A percentile compares a stretch with the other conserved stretches of the same genome.
Conservation (phyloP, 92 coral and sea anemone genomes). For the Epizoanthus illoricatus region DNA sequence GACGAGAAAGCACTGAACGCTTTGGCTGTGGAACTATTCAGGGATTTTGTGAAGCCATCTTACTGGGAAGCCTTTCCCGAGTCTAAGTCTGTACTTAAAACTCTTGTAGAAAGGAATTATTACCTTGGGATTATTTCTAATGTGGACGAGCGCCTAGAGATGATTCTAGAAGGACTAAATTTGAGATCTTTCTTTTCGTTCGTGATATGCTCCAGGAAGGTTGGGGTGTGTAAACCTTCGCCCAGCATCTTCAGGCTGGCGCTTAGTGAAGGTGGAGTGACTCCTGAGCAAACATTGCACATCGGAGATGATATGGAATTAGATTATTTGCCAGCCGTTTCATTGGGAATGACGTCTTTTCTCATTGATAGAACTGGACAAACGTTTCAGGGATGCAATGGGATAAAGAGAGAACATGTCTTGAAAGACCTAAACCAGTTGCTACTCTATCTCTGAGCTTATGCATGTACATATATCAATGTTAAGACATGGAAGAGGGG, state of each 20-base stretch:
- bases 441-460: background rate
- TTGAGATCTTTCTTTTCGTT: constrained; percentile 65
- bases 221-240: constrained; percentile 67
- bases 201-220: constrained; percentile 69
- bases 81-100: constrained; percentile 56
- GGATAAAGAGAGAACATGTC: constrained; percentile 8
- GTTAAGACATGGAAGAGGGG: too few species aligned
- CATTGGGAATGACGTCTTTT: constrained; percentile 73
- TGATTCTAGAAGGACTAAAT: constrained; percentile 58
- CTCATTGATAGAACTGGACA: constrained; percentile 56
- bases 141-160: constrained; percentile 80
- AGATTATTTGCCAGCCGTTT: constrained; percentile 74
- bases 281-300: constrained; percentile 62
- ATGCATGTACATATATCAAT: too few species aligned
- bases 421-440: constrained; percentile 25
- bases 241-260: constrained; percentile 70
- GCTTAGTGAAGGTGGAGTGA: constrained; percentile 49
- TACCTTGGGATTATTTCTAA: constrained; percentile 83
- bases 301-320: constrained; percentile 73
- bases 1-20: constrained; percentile 50
- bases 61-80: constrained; percentile 87
- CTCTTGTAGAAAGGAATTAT: constrained; percentile 49
- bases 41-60: constrained; percentile 53
- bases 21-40: constrained; percentile 56
- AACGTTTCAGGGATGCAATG: background rate